phyloP scores from a whole-genome alignment of 1,140 invertebrate species.

The Danaus melanippus region DNA sequence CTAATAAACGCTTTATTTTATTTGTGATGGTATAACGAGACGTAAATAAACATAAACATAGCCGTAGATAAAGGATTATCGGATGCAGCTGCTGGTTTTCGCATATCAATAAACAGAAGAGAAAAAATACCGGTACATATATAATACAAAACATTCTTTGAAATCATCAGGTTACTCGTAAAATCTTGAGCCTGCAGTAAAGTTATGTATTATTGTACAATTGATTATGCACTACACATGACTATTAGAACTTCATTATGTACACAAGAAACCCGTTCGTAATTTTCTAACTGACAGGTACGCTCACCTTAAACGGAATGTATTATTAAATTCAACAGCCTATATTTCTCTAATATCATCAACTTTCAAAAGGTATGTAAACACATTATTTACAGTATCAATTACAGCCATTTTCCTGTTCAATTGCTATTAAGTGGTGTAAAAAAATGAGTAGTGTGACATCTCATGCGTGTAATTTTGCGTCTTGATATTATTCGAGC shows the following conservation, averaged over 20 bases:
- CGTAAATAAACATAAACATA: slow-evolving; percentile 61
- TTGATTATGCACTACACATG: neutral
- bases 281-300: slow-evolving; percentile 8
- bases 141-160: slow-evolving; percentile 3
- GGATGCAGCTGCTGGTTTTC: slow-evolving; percentile 35
- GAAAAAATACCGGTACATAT: slow-evolving; percentile 6
- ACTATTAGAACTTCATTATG: slow-evolving; percentile 6
- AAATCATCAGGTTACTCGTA: neutral
- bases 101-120: slow-evolving; percentile 13
- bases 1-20: slow-evolving; percentile 71
- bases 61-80: slow-evolving; percentile 51
- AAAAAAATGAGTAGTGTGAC: slow-evolving; percentile 36
- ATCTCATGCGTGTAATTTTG: slow-evolving; percentile 46
- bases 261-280: slow-evolving; percentile 8
- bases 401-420: slow-evolving; percentile 44
- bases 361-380: slow-evolving; percentile 41
- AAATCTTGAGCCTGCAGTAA: too few relatives aligned
- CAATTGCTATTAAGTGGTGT: slow-evolving; percentile 38
- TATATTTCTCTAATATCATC: slow-evolving; percentile 35
- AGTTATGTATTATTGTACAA: too few relatives aligned
- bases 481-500: slow-evolving; percentile 37
- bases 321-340: slow-evolving; percentile 34
- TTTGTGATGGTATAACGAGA: slow-evolving; percentile 58
- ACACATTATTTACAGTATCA: slow-evolving; percentile 30
- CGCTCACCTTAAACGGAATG: slow-evolving; percentile 16